Conservation (phyloP, 1,140 invertebrate genomes). For the Lerema accius region DNA sequence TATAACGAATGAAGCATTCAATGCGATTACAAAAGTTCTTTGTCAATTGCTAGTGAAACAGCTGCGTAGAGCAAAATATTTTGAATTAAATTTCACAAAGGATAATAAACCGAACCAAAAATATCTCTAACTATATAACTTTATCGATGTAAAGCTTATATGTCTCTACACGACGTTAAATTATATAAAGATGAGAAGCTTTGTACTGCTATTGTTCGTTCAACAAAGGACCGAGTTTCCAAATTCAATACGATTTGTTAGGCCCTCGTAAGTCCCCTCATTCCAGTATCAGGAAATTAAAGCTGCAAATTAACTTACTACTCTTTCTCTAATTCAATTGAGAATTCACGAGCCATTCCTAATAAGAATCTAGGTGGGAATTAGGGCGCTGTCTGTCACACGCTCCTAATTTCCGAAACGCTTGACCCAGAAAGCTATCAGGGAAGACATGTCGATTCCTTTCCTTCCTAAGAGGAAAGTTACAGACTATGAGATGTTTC, state of each 20-base stretch:
- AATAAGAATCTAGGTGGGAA: slow-evolving; percentile 15
- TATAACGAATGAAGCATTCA: too few species aligned
- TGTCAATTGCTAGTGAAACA: too few species aligned
- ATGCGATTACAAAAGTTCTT: too few species aligned
- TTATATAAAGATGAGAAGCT: slow-evolving; percentile 18
- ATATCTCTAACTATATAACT: too few species aligned
- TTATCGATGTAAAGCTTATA: too few species aligned
- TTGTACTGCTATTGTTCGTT: slow-evolving; percentile 16
- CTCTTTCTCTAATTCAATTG: slow-evolving; percentile 18
- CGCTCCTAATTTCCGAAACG: slow-evolving; percentile 21
- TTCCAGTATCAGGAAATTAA: slow-evolving; percentile 11
- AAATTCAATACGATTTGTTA: slow-evolving; percentile 24
- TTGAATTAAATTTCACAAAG: too few species aligned
- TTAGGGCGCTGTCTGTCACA: slow-evolving; percentile 20
- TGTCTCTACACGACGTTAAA: not conserved
- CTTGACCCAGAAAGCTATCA: slow-evolving; percentile 22
- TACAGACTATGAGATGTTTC: too few species aligned
- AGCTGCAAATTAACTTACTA: slow-evolving; percentile 7
- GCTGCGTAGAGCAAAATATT: too few species aligned
- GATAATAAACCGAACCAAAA: too few species aligned
- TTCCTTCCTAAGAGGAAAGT: too few species aligned
- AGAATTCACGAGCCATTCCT: slow-evolving; percentile 8
- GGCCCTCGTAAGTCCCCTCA: slow-evolving; percentile 5
- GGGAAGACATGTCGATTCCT: too few species aligned
- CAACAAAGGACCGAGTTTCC: slow-evolving; percentile 9